These are phyloP conservation scores for Branchellion lobata DNA, from an alignment of 2,888 invertebrate species.

Conservation along the genomic window DNA sequence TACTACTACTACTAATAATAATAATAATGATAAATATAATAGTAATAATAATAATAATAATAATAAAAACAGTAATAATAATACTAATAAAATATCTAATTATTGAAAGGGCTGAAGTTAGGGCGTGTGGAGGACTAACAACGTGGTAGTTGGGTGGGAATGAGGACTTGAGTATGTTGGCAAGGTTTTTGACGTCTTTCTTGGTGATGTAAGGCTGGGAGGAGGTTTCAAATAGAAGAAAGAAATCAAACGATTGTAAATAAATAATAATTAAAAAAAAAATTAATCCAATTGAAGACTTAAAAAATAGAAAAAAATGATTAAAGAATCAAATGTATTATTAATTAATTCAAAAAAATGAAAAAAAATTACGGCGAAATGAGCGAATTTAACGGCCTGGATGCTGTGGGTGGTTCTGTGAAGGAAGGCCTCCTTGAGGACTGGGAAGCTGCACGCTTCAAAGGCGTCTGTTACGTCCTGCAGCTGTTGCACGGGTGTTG, in stretches of 20 bases:
- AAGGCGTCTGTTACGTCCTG: conserved; percentile 45
- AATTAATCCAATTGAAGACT: too few relatives aligned
- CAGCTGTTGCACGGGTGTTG: conserved; percentile 39
- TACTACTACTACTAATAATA: too few relatives aligned
- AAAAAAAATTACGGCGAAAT: conserved; percentile 45
- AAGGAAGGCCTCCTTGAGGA: conserved; percentile 35
- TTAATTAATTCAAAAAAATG: conserved; percentile 2
- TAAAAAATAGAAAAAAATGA: conserved; percentile 4
- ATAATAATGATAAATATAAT: too few relatives aligned
- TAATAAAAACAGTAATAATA: not conserved
- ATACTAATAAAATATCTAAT: not conserved
- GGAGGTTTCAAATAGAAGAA: not conserved
- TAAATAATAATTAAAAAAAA: not conserved
- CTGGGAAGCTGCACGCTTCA: conserved; percentile 27
- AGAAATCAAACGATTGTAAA: not conserved
- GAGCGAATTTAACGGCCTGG: conserved; percentile 49
- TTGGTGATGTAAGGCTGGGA: conserved; percentile 44
- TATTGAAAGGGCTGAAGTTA: too few relatives aligned
- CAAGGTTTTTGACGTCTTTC: conserved; percentile 44
- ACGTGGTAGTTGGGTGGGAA: conserved; percentile 21
- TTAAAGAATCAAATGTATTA: not conserved
- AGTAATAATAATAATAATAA: not conserved
- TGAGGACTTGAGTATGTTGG: conserved; percentile 10
- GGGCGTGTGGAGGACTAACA: too few relatives aligned
- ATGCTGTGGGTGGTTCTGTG: conserved; percentile 30